These are phyloP conservation scores for Hyperoplus lanceolatus DNA, from an alignment of 2,797 vertebrate genomes.

Conservation along the genomic window DNA sequence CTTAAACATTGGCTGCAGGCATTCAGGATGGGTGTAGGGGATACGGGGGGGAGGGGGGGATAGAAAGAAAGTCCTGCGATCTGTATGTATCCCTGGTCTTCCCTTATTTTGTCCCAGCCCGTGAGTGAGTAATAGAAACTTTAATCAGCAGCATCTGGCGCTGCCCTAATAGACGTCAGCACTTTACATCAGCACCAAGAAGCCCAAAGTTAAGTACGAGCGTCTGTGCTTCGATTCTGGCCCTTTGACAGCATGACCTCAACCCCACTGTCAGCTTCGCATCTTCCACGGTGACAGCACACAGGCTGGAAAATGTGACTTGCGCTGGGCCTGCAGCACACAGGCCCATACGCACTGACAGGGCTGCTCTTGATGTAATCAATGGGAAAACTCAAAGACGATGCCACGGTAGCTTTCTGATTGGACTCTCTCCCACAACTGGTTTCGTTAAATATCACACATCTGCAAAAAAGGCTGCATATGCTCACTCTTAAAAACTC, in stretches of 20 bases:
- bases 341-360: conserved; percentile 41
- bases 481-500: conserved; percentile 20
- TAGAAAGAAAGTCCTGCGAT: conserved; percentile 24
- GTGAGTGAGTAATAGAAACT: conserved; percentile 79
- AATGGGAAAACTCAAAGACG: conserved; percentile 47
- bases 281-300: conserved; percentile 76
- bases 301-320: conserved; percentile 83
- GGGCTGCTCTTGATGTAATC: conserved; percentile 56
- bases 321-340: conserved; percentile 59
- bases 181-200: conserved; percentile 76
- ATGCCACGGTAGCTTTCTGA: conserved; percentile 56
- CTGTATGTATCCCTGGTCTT: conserved; percentile 50
- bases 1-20: conserved; percentile 58
- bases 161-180: conserved; percentile 77
- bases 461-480: conserved; percentile 39
- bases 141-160: conserved; percentile 85
- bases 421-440: conserved; percentile 54
- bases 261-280: conserved; percentile 79
- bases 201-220: conserved; percentile 68
- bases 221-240: conserved; percentile 65
- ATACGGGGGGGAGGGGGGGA: neutral
- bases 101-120: conserved; percentile 56
- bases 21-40: conserved; percentile 38
- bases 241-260: conserved; percentile 80
- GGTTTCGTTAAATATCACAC: conserved; percentile 32